Conservation (phyloP, 2,888 invertebrate genomes). For the Temnothorax rugatulus region DNA sequence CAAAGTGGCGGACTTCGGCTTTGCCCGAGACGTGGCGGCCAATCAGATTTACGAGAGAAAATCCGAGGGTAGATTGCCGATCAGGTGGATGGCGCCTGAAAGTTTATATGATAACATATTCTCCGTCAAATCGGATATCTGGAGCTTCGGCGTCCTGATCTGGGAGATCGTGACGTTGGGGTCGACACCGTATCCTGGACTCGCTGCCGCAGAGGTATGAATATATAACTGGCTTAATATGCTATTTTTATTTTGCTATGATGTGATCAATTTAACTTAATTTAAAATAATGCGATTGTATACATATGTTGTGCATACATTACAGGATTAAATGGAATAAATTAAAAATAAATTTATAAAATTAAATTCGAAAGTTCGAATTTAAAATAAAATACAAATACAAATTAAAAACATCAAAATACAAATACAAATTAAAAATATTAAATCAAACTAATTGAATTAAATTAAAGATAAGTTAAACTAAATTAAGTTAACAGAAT, state of each 20-base stretch:
- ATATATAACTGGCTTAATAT: background rate
- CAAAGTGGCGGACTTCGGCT: conserved; percentile 98
- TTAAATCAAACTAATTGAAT: background rate
- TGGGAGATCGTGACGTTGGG: conserved; percentile 99
- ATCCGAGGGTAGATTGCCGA: conserved; percentile 91
- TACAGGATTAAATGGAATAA: no score
- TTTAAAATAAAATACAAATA: background rate
- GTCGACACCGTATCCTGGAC: conserved; percentile 97
- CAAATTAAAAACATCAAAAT: background rate
- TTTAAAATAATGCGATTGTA: no score
- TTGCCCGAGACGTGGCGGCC: conserved; percentile 95
- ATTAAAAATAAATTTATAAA: no score
- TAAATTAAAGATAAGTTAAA: background rate
- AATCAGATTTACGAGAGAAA: conserved; percentile 96
- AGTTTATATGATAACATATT: conserved; percentile 97
- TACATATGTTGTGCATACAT: no score
- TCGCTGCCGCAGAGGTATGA: conserved; percentile 95
- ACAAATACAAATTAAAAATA: background rate
- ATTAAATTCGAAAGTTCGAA: background rate
- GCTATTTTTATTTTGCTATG: no score
- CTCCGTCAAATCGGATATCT: conserved; percentile 97
- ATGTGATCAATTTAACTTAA: no score
- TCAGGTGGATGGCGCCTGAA: conserved; percentile 98
- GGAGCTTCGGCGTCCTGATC: conserved; percentile 97
- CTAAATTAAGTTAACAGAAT: background rate